Base-by-base conservation (phyloP, 2,797 vertebrate species). In the Bovichtus diacanthus region DNA sequence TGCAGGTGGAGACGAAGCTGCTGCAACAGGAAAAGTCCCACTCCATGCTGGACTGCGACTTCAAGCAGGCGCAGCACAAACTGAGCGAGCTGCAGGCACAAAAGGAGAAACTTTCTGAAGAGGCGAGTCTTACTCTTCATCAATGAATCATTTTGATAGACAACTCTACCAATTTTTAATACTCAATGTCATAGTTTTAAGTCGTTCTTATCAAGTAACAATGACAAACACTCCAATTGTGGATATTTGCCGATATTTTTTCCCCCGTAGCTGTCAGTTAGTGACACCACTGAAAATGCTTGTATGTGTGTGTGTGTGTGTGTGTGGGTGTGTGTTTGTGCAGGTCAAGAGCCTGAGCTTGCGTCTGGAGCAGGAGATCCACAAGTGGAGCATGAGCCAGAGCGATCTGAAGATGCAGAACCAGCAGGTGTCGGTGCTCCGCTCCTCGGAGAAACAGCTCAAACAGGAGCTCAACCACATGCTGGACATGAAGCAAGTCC, bases 391-490 rank as follows among this genome's bases (percentile, higher is more conserved):
- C 81, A 92, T 98, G 86, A 97, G 94, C 50, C 97, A 98, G 87
- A 96, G 95, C 31, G 97, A 99, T 71, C 92, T 99, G 82, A 98
- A 97, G 93, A 94, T 96, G 84, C 97, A 99, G 92, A 96, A 94
- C 0, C 97, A 98, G 87, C 96, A 99, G 88, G 95, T 98, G 86
- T 96, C 95, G 34, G 92, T 94, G 34, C 90, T 99, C 64, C 95
- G 86, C 89, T 95, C 97, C 86, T 98, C 97, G 0, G 97, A 99
- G 92, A 99, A 99, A 74, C 97, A 98, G 84, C 93, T 99, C 82
- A 98, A 98, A 67, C 98, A 99, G 88, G 98, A 99, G 87, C 94
- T 98, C 80, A 99, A 98, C 90, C 97, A 98, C 86, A 95, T 98
- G 86, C 91, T 97, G 88, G 97, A 98, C 89, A 93, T 98, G 79